Evolutionary conservation across 2,113 vertebrate species (phyloP), one percentile per base, ranked within the genome.

Genomic region (Trichomycterus rosablanca): DNA sequence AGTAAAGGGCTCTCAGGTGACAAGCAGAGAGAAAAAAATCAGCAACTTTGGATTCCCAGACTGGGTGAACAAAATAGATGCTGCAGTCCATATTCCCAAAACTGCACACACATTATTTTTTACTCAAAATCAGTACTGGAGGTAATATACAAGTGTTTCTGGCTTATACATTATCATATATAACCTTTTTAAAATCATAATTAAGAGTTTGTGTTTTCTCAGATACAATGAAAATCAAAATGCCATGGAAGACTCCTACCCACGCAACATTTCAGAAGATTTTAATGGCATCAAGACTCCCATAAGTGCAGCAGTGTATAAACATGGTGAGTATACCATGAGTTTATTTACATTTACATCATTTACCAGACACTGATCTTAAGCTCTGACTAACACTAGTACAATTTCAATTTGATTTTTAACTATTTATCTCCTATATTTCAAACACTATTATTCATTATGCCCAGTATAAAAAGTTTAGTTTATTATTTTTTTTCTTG

Each of bases 61-160:
- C 20, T 80, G 76, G 80, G 72, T 88, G 15, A 74, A 81, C 57
- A 73, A 79, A 0, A 70, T 89, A 4, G 85, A 88, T 10, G 86
- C 87, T 34, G 80, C 83, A 0, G 84, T 86, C 43, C 82, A 88
- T 60, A 30, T 86, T 0, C 74, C 73, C 45, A 80, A 76, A 72
- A 85, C 74, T 10, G 79, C 75, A 54, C 78, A 79, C 58, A 87
- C 84, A 1, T 75, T 89, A 15, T 87, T 89, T 70, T 89, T 87
- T 37, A 78, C 78, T 59, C 77, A 84, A 34, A 71, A 86, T 15
- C 75, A 78, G 42, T 88, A 89, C 66, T 89, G 84, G 85, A 89
- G 82, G 87, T 88, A 68, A 75, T 2, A 43, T 48, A 14, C 3
- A 23, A 22, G 20, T 18, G 4, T 46, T 9, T 10, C 28, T 5